These are phyloP conservation scores for Bombus sibiricus DNA, from an alignment of 1,140 invertebrate genomes.

Conservation along the genomic window DNA sequence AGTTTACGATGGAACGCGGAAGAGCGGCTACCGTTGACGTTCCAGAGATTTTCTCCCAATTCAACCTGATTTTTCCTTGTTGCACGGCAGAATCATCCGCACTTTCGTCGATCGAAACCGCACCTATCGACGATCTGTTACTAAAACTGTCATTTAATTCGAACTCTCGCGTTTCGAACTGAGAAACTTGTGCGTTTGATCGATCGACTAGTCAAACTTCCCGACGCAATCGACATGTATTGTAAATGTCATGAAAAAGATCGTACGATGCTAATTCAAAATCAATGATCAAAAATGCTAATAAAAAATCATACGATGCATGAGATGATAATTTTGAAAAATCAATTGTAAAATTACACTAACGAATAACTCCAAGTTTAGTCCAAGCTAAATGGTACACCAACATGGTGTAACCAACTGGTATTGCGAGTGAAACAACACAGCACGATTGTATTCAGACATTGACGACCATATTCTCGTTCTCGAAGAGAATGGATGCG, in stretches of 20 bases:
- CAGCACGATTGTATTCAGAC: neutral
- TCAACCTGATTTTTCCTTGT: slow-evolving; percentile 30
- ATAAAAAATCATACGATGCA: too few relatives aligned
- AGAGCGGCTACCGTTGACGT: slow-evolving; percentile 4
- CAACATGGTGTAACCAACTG: neutral
- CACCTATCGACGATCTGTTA: neutral
- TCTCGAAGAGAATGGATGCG: neutral
- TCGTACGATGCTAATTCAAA: neutral
- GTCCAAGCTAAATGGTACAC: too few relatives aligned
- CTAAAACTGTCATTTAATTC: neutral
- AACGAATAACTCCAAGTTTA: too few relatives aligned
- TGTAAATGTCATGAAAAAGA: too few relatives aligned
- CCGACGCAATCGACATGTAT: neutral
- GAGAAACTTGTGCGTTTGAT: neutral
- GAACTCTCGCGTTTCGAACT: too few relatives aligned
- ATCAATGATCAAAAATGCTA: too few relatives aligned
- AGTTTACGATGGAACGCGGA: slow-evolving; percentile 49
- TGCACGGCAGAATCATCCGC: neutral
- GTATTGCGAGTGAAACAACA: neutral
- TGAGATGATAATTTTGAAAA: too few relatives aligned
- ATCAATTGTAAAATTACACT: too few relatives aligned
- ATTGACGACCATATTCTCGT: neutral
- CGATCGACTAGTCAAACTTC: neutral
- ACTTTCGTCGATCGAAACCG: neutral
- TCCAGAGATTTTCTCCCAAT: neutral